These are phyloP conservation scores for Anagrus nilaparvatae DNA, from an alignment of 1,140 invertebrate genomes.

Conservation along the genomic window DNA sequence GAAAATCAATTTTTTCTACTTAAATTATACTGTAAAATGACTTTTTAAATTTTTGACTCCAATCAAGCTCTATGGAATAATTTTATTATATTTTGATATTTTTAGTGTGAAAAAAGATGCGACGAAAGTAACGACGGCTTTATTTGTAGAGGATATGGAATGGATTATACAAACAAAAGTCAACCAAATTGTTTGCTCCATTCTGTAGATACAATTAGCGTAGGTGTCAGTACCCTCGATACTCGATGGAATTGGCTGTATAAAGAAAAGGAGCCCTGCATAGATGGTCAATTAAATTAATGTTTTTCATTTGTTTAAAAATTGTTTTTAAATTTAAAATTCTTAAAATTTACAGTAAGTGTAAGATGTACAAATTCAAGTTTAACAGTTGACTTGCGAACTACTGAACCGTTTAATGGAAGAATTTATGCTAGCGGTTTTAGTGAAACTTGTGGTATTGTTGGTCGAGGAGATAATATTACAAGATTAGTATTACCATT, in stretches of 20 bases:
- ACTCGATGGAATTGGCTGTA: slow-evolving; percentile 35
- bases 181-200: slow-evolving; percentile 35
- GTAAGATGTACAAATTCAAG: slow-evolving; percentile 40
- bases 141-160: slow-evolving; percentile 40
- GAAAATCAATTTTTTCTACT: not conserved
- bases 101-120: slow-evolving; percentile 44
- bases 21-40: too few relatives aligned
- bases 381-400: slow-evolving; percentile 42
- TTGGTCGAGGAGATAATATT: slow-evolving; percentile 35
- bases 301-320: not conserved
- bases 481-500: slow-evolving; percentile 38
- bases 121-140: slow-evolving; percentile 39
- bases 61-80: too few relatives aligned
- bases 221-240: slow-evolving; percentile 35
- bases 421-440: slow-evolving; percentile 39
- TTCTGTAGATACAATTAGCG: slow-evolving; percentile 38
- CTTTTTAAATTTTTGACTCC: too few relatives aligned
- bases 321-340: not conserved
- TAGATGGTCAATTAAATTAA: slow-evolving; percentile 40
- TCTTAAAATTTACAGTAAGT: slow-evolving; percentile 33
- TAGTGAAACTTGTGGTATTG: slow-evolving; percentile 37
- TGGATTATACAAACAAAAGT: slow-evolving; percentile 20
- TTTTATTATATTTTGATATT: too few relatives aligned
- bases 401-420: slow-evolving; percentile 43
- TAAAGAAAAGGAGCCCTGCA: slow-evolving; percentile 43